Percentiles rank a stretch among this genome's conserved stretches.
These are phyloP conservation scores for Meliscaeva auricollis DNA, from an alignment of 2,888 invertebrate genomes.

Conservation along the genomic window DNA sequence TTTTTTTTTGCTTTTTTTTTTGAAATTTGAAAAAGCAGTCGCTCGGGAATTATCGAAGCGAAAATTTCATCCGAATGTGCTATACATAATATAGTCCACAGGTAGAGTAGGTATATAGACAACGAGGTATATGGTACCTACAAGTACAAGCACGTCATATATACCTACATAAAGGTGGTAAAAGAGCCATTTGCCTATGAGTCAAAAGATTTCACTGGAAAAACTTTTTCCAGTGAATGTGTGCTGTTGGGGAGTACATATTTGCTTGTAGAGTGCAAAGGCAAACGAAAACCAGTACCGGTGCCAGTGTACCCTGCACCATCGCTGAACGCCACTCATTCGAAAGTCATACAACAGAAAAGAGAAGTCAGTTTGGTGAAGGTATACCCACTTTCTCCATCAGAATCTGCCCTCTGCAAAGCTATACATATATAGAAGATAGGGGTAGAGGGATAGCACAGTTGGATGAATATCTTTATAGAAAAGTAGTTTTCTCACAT, in stretches of 20 bases:
- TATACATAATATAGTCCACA: conserved; percentile 12
- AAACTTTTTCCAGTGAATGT: conserved; percentile 43
- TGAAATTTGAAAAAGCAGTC: conserved; percentile 53
- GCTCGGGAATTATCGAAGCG: conserved; percentile 68
- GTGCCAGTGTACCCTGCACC: conserved; percentile 1
- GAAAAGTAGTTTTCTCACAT: conserved; percentile 44
- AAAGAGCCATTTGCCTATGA: conserved; percentile 64
- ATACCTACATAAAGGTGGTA: conserved; percentile 4
- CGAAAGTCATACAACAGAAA: conserved; percentile 65
- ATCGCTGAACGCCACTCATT: conserved; percentile 59
- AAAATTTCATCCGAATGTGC: conserved; percentile 57
- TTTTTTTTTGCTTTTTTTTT: conserved; percentile 47
- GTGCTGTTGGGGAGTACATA: conserved; percentile 44
- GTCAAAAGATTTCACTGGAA: conserved; percentile 59
- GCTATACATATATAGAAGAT: too few species aligned
- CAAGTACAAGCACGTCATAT: conserved; percentile 3
- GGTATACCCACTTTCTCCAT: conserved; percentile 41
- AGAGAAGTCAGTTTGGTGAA: conserved; percentile 55
- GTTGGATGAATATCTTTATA: conserved; percentile 7
- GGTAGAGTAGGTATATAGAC: background rate
- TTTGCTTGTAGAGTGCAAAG: conserved; percentile 45
- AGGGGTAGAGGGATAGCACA: background rate
- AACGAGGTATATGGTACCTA: conserved; percentile 15
- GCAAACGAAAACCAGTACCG: conserved; percentile 29
- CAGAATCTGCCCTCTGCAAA: background rate